phyloP scores from a whole-genome alignment of 64 coral and sea anemone genomes.

The Hydrozoanthus tunicans region DNA sequence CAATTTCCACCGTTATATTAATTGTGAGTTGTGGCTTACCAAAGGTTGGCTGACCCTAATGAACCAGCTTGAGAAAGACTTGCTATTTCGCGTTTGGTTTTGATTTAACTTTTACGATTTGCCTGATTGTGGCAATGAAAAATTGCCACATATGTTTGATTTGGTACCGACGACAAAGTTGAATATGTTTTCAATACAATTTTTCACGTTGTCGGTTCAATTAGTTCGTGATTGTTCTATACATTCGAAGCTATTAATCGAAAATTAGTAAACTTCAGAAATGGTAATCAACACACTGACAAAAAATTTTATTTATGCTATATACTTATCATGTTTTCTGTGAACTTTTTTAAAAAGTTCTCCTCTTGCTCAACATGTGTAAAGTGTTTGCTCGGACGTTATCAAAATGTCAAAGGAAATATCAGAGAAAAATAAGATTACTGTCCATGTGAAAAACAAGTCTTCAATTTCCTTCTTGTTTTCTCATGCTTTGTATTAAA shows the following conservation, averaged over 20 bases:
- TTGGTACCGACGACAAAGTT: neutral
- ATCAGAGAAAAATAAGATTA: neutral
- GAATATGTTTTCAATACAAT: neutral
- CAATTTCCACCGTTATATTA: conserved; percentile 46
- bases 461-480: neutral
- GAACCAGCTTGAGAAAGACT: neutral
- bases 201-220: conserved; percentile 17
- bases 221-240: conserved; percentile 18
- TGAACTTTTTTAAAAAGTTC: neutral
- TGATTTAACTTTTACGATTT: neutral
- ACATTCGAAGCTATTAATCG: conserved; percentile 29
- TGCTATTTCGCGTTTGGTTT: no score
- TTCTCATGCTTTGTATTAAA: neutral
- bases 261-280: conserved; percentile 18
- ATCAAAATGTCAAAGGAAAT: neutral
- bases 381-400: neutral
- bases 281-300: conserved; percentile 1
- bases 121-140: neutral
- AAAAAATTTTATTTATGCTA: neutral
- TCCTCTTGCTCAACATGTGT: neutral
- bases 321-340: neutral
- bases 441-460: neutral
- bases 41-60: neutral
- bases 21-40: conserved; percentile 9
- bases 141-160: neutral